Evolutionary conservation across 2,888 invertebrate species (phyloP).

Genomic region (Rhimphoctona megacephalus): DNA sequence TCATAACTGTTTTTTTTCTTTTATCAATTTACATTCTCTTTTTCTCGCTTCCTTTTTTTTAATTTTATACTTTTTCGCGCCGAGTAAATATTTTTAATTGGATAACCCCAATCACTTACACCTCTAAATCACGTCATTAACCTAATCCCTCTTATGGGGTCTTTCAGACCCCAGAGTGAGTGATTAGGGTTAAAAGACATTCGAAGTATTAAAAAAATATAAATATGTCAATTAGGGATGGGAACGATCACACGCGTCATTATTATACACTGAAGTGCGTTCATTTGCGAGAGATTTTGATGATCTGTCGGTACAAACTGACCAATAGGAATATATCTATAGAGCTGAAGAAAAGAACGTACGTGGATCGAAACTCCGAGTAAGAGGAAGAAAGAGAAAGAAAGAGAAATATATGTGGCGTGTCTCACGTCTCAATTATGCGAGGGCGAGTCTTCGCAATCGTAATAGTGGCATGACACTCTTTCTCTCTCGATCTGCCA

Average conservation of each 20-base stretch:
- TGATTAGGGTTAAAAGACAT: not conserved
- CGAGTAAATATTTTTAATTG: not conserved
- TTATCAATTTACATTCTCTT: not conserved
- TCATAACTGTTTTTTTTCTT: not conserved
- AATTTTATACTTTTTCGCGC: not conserved
- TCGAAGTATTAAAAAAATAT: not conserved
- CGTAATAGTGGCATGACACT: slow-evolving; percentile 52
- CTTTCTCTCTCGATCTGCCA: slow-evolving; percentile 22
- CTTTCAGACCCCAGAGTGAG: too few species aligned
- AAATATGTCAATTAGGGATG: not conserved
- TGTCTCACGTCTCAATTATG: slow-evolving; percentile 68
- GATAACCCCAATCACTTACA: too few species aligned
- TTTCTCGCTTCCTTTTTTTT: not conserved
- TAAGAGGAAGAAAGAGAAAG: slow-evolving; percentile 25
- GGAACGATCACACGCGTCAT: not conserved
- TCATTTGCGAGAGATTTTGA: slow-evolving; percentile 37
- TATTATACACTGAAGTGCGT: slow-evolving; percentile 5
- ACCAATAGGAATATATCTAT: not conserved
- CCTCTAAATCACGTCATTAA: too few species aligned
- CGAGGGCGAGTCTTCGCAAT: slow-evolving; percentile 56
- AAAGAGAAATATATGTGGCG: slow-evolving; percentile 16
- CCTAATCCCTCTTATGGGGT: too few species aligned
- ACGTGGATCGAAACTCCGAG: slow-evolving; percentile 1
- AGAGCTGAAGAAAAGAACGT: not conserved
- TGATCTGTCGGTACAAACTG: slow-evolving; percentile 20